Evolutionary conservation across 2,113 vertebrate species (phyloP), one percentile per base, ranked within the genome.

Genomic region (Epinephelus fuscoguttatus): DNA sequence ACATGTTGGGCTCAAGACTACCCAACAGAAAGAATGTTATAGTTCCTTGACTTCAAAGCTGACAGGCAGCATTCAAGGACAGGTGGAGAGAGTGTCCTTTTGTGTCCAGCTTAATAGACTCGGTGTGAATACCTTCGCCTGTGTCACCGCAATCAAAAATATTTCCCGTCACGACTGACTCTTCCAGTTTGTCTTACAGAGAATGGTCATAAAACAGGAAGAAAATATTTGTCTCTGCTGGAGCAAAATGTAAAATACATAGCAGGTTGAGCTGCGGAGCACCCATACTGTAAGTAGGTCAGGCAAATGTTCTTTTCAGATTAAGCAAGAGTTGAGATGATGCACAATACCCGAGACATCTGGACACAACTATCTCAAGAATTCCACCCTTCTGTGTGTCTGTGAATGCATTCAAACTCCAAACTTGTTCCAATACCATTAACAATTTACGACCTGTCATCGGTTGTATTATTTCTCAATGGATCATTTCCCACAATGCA

Each of bases 261-360:
- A 88, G 62, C 52, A 70, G 59, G 59, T 53, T 85, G 84, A 78
- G 82, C 76, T 74, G 70, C 47, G 52, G 69, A 77, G 72, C 64
- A 79, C 25, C 60, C 37, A 77, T 70, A 45, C 42, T 45, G 42
- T 45, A 92, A 93, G 84, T 94, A 90, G 92, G 89, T 90, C 93
- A 94, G 27, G 86, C 23, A 87, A 93, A 89, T 89, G 81, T 89
- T 92, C 71, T 70, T 81, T 77, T 88, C 72, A 77, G 84, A 86
- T 81, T 77, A 81, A 82, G 81, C 23, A 80, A 84, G 70, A 87
- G 73, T 60, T 70, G 57, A 82, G 84, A 86, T 87, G 90, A 90
- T 77, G 81, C 79, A 88, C 76, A 87, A 80, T 78, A 42, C 80
- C 81, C 33, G 4, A 86, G 85, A 88, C 91, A 94, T 93, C 89